Evolutionary conservation across 2,888 invertebrate species (phyloP), one percentile per base, ranked within the genome.

Genomic region (Caenorhabditis wallacei): DNA sequence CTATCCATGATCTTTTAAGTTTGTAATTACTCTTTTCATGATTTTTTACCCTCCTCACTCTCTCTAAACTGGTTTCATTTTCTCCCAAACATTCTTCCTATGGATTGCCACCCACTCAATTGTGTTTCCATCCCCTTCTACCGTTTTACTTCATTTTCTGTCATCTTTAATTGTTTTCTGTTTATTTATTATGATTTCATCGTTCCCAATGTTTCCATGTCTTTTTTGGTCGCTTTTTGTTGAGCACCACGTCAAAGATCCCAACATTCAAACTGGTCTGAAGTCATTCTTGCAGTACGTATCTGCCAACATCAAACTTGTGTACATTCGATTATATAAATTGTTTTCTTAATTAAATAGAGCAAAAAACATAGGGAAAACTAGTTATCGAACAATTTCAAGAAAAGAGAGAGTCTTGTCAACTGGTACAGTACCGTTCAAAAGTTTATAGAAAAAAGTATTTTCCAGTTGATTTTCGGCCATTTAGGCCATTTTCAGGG

Each of bases 201-300:
- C 37, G 48, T 66, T 75, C 57, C 57, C 37, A 66, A 66, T 66
- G 66, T 66, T 56, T 57, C 57, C 56, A 54, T 64, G 48, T 54
- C 54, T 57, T 63, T 16, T 40, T 59, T 70, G 59, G 22, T 48
- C 51, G 35, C 37, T 53, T n/a, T 35, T 48, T n/a, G n/a, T 63
- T 53, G 48, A 18, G 57, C 63, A 78, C 22, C n/a, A 71, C 59
- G n/a, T 37, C 53, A 63, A 75, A 70, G 69, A 69, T 75, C 75
- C 80, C 80, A 75, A 61, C 48, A 10, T 63, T 63, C 53, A 69
- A 54, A 81, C 80, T 64, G 80, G 75, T 81, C 54, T 37, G 48
- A 75, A 56, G 56, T 75, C 68, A 75, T 75, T 75, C 75, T 81
- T 81, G 75, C 74, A 70, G 69, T 63, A 80, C 80, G 68, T 80